Evolutionary conservation across 2,888 invertebrate species (phyloP), one percentile per base, ranked within the genome.

Genomic region (Plebejus melissa): DNA sequence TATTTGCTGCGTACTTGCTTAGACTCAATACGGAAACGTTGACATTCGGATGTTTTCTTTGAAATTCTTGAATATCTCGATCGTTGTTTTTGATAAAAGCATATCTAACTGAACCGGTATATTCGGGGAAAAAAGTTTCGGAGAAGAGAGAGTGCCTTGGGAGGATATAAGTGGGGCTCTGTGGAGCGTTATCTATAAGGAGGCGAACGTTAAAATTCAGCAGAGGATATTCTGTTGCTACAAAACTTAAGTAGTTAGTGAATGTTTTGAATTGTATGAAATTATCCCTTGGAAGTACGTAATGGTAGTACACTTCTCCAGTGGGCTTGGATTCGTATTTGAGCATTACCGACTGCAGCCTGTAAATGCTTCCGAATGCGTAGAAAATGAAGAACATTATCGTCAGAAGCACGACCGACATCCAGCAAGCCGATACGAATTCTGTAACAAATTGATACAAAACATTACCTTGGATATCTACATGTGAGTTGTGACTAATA

Each of bases 1-100:
- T 94, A 77, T 84, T 86, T 58, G 87, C 83, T 89, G 95, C 94
- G 74, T 89, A 93, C 77, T 92, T 88, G 80, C 88, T 85, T 76
- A 90, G 76, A 70, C 83, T 79, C 79, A 86, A 85, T 58, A 93
- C 83, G 69, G 88, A 88, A 7, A 94, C 80, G 60, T 90, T 90
- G 0, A 95, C 85, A 77, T 93, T 94, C 50, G 87, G 87, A 80
- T 88, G 88, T 78, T 82, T 86, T 65, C 80, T 81, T 77, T 88
- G 82, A 70, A 94, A 86, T 41, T 87, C 84, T 71, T 78, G 79
- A 32, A 88, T 79, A 76, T 87, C 86, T 74, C 81, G 82, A 78
- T 82, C 83, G 69, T 82, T 81, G 50, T 77, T 82, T 58, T 85
- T 85, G 46, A 86, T 84, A 46, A 82, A 78, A 79, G 80, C 82